These are phyloP conservation scores for Cephus spinipes DNA, from an alignment of 2,888 invertebrate species.

Conservation along the genomic window DNA sequence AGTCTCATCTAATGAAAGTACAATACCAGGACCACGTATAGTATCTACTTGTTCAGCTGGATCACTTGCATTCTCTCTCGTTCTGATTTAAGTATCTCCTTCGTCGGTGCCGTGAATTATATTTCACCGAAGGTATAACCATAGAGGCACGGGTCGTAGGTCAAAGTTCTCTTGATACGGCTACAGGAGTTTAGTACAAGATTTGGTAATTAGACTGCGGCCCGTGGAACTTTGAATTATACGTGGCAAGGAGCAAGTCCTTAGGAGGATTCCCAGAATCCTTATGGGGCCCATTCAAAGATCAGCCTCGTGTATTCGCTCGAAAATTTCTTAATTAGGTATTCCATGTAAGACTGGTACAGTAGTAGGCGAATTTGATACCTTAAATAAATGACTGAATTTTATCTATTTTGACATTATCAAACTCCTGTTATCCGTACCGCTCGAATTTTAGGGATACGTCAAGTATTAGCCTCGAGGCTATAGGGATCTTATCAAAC, in stretches of 20 bases:
- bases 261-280: conserved; percentile 36
- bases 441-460: not conserved
- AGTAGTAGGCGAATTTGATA: not conserved
- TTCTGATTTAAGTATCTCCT: not conserved
- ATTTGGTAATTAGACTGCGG: conserved; percentile 62
- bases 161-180: conserved; percentile 42
- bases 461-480: not conserved
- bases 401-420: not conserved
- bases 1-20: conserved; percentile 38
- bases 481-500: not conserved
- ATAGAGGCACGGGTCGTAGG: conserved; percentile 28
- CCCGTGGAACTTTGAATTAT: conserved; percentile 62
- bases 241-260: conserved; percentile 44
- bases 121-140: not conserved
- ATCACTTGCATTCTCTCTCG: not conserved
- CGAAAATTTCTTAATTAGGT: not conserved
- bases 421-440: not conserved
- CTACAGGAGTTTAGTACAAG: conserved; percentile 44
- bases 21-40: not conserved
- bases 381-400: not conserved
- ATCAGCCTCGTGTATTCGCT: not conserved
- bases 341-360: not conserved
- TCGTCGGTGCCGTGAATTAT: not conserved
- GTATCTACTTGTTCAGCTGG: not conserved
- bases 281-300: conserved; percentile 50